Conservation (phyloP, 2,113 vertebrate species). For the Potamarius usumacintae region DNA sequence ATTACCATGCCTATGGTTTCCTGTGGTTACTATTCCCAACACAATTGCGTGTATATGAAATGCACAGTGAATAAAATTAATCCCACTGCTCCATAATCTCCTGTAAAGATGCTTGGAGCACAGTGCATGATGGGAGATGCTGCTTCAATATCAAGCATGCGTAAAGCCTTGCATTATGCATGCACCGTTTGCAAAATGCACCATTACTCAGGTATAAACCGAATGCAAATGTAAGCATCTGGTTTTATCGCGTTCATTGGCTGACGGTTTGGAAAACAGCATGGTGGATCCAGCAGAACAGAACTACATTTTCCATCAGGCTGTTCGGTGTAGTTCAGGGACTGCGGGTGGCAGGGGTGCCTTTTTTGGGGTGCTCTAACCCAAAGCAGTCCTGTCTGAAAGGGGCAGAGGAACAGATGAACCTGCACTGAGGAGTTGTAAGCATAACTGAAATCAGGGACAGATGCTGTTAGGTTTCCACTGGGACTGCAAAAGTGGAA, state of each 20-base stretch:
- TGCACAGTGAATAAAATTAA: not conserved
- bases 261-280: not conserved
- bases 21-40: not conserved
- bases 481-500: not conserved
- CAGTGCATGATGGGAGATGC: conserved; percentile 45
- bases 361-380: conserved; percentile 15
- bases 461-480: not conserved
- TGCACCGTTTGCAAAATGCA: not conserved
- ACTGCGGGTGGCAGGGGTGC: conserved; percentile 27
- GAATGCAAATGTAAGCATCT: not conserved
- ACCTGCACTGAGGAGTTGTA: no score
- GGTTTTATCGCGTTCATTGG: not conserved
- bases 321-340: not conserved
- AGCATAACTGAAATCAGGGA: no score
- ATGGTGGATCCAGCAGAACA: not conserved
- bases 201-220: no score
- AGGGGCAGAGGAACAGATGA: not conserved
- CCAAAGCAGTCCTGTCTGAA: conserved; percentile 6
- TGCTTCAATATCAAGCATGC: not conserved
- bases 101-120: not conserved
- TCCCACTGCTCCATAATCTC: conserved; percentile 10
- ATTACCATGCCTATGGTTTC: no score
- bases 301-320: conserved; percentile 45
- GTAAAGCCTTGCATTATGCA: not conserved
- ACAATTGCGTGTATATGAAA: not conserved